These are phyloP conservation scores for Brachionus rotundiformis DNA, from an alignment of 1,140 invertebrate genomes.

Conservation along the genomic window DNA sequence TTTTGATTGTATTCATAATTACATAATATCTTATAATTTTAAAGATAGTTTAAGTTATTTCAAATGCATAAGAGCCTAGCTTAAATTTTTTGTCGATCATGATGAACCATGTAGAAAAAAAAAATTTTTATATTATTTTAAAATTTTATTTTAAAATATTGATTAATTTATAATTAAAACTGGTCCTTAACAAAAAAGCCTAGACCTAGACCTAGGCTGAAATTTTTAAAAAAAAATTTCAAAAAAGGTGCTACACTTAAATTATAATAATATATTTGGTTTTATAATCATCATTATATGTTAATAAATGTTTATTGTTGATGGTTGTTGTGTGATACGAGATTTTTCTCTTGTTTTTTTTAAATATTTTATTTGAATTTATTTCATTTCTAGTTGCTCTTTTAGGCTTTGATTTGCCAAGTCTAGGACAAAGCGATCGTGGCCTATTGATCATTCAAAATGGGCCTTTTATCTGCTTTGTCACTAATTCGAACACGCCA, in stretches of 20 bases:
- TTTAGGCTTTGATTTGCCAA: not conserved
- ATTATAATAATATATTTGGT: slow-evolving; percentile 41
- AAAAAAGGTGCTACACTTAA: not conserved
- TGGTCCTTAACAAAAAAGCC: too few species aligned
- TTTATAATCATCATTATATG: slow-evolving; percentile 47
- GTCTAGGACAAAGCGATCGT: not conserved
- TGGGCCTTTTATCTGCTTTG: not conserved
- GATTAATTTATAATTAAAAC: too few species aligned
- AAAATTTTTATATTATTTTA: not conserved
- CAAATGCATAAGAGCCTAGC: not conserved
- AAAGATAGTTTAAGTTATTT: not conserved
- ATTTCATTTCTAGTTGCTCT: not conserved
- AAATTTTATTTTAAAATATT: not conserved
- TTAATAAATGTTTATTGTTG: slow-evolving; percentile 49
- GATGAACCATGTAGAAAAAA: not conserved
- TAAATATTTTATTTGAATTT: slow-evolving; percentile 6
- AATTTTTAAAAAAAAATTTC: not conserved
- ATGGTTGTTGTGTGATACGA: slow-evolving; percentile 48
- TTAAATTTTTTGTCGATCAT: not conserved
- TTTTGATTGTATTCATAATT: not conserved
- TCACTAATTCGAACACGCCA: not conserved
- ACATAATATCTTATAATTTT: not conserved
- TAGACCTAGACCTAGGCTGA: not conserved
- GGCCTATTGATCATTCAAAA: not conserved
- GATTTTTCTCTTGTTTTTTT: slow-evolving; percentile 2